phyloP scores from a whole-genome alignment of 2,113 vertebrate species.

The Pontoporia blainvillei region DNA sequence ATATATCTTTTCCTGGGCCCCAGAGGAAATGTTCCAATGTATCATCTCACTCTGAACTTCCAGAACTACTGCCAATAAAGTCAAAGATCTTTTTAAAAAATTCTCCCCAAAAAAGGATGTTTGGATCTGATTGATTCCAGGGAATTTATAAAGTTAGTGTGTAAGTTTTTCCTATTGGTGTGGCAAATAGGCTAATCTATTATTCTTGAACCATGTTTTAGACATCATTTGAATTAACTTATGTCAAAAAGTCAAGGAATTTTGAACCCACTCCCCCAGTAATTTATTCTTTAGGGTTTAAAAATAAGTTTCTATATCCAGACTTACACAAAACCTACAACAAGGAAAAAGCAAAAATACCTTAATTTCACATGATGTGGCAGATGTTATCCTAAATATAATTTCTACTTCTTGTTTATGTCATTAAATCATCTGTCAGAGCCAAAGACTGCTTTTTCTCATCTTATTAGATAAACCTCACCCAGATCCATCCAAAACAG shows the following conservation, averaged over 20 bases:
- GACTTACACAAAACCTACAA: neutral
- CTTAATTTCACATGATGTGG: neutral
- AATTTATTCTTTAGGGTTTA: neutral
- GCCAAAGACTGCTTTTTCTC: neutral
- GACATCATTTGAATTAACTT: neutral
- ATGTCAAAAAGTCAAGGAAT: neutral
- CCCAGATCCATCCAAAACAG: neutral
- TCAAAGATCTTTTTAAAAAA: neutral
- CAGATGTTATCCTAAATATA: neutral
- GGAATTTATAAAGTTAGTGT: neutral
- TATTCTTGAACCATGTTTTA: neutral
- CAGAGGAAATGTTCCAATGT: neutral
- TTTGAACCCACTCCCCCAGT: neutral
- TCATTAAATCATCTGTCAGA: neutral
- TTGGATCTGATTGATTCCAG: neutral
- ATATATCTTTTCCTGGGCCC: neutral
- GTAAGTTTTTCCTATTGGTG: neutral
- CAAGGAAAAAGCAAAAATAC: neutral
- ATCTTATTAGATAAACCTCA: neutral
- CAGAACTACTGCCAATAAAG: neutral
- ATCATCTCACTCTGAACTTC: neutral
- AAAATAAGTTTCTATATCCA: neutral
- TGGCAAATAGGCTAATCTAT: neutral
- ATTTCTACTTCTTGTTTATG: neutral
- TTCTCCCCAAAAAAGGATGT: neutral